These are phyloP conservation scores for Sturnus vulgaris DNA, from an alignment of 2,113 vertebrate genomes.

Conservation along the genomic window DNA sequence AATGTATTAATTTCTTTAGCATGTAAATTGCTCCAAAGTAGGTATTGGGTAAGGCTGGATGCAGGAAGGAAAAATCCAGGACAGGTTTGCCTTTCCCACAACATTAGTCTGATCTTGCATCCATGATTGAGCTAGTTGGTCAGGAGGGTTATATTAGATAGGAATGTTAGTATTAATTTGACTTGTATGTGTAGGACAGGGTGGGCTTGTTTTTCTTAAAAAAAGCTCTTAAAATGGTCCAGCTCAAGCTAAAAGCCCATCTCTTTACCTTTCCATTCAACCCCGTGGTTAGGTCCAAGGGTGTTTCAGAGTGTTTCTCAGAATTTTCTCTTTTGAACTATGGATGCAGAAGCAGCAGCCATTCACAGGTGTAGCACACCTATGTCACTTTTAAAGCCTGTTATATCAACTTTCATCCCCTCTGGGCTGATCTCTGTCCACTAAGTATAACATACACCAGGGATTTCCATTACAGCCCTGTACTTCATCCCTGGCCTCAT, in stretches of 20 bases:
- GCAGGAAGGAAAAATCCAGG: not conserved
- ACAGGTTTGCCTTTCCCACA: not conserved
- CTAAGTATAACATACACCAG: not conserved
- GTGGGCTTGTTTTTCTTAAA: not conserved
- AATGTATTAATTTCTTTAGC: not conserved
- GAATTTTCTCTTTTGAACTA: not conserved
- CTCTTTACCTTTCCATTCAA: not conserved
- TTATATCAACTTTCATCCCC: not conserved
- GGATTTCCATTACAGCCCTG: not conserved
- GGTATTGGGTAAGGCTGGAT: not conserved
- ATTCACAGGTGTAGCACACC: not conserved
- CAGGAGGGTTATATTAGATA: not conserved
- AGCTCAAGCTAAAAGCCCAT: not conserved
- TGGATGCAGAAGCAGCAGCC: not conserved
- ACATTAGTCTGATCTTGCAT: not conserved
- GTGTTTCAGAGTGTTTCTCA: accelerated
- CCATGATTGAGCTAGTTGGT: accelerated
- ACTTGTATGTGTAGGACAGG: not conserved
- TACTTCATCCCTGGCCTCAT: not conserved
- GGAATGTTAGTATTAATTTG: not conserved
- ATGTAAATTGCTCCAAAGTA: not conserved
- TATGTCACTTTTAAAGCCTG: not conserved
- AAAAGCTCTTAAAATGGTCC: not conserved
- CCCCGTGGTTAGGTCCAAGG: accelerated
- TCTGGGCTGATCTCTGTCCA: not conserved